Evolutionary conservation across 2,797 vertebrate genomes (phyloP), one percentile per base, ranked within the genome.

Genomic region (Gymnoscopelus braueri): DNA sequence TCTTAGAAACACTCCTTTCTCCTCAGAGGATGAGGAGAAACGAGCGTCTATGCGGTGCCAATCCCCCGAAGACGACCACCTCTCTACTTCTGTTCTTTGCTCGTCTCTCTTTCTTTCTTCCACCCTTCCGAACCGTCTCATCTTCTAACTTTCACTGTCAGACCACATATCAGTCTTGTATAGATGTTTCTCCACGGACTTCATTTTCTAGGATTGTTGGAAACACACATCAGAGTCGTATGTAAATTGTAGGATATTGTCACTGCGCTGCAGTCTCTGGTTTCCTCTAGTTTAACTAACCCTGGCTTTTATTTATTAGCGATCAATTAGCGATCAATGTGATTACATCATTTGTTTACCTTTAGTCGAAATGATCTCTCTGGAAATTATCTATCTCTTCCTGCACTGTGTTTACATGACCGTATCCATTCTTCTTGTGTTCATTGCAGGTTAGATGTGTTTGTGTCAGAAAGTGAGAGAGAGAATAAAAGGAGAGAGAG

Each of bases 81-180:
- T 68, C 71, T 71, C 58, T 56, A 81, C 63, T 0, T 35, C 78
- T 78, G 59, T 80, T 80, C 69, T 75, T 82, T 75, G 54, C 51
- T 39, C 11, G 32, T 12, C 13, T 13, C 26, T 35, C 32, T 49
- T 49, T 29, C 47, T 59, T 74, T 73, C 47, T 72, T 71, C 72
- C 63, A 64, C 53, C 63, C 71, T 44, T 44, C 39, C 8, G 39
- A 23, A 0, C 65, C 70, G 54, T 80, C 76, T 63, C 74, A 72
- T 83, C 71, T 61, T 84, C 72, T 56, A n/a, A 79, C 84, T 86
- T 73, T 68, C 79, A 81, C 82, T 86, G 81, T 87, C 74, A 75
- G 67, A 11, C 29, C 52, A 5, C 5, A 51, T n/a, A 51, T 51
- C 50, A 51, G 7, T 44, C 39, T 10, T 51, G n/a, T 51, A 51